These are phyloP conservation scores for Emys orbicularis DNA, from an alignment of 2,797 vertebrate species.

Conservation along the genomic window DNA sequence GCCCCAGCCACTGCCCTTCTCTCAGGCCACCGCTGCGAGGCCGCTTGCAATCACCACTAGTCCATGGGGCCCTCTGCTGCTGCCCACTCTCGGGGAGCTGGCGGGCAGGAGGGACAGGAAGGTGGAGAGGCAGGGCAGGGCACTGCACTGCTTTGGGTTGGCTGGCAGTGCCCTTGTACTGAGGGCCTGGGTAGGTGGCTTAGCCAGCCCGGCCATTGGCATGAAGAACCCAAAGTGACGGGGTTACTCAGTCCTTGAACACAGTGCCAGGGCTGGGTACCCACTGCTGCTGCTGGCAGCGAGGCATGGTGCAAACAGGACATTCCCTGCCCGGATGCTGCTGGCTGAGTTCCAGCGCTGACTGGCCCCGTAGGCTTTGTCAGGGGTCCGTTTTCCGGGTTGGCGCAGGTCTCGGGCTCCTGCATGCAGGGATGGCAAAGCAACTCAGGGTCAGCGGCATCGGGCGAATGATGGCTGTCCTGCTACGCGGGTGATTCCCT, in stretches of 20 bases:
- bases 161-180: neutral
- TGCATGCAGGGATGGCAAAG: neutral
- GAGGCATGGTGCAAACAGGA: no score
- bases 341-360: neutral
- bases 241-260: no score
- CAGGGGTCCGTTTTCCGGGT: neutral
- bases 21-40: no score
- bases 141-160: neutral
- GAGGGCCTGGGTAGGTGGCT: no score
- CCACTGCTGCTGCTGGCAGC: no score
- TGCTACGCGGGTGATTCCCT: neutral
- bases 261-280: no score
- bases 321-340: no score
- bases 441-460: neutral
- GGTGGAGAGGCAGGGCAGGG: no score
- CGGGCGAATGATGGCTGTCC: rapidly evolving
- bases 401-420: neutral
- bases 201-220: no score
- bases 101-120: no score
- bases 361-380: neutral
- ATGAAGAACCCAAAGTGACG: no score
- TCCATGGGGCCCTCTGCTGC: neutral
- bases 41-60: neutral
- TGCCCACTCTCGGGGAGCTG: neutral
- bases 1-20: neutral